Base-by-base conservation (phyloP, 2,888 invertebrate species). In the Ypsolopha sequella region DNA sequence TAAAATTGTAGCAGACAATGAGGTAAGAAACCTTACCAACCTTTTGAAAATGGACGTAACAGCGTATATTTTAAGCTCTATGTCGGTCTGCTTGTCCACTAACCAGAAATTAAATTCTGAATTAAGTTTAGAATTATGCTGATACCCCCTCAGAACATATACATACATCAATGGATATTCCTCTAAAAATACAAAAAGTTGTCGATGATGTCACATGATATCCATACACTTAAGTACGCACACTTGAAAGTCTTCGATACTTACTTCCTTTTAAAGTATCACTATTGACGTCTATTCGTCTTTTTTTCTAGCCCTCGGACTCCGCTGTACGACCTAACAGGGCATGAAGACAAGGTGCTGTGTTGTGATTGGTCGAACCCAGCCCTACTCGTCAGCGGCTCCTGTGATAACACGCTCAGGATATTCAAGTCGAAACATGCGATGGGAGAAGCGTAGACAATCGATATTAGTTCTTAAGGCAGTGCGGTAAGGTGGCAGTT, bases 321-420 rank as follows among this genome's bases (percentile, higher is more conserved):
- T 0, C 95, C 98, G 0, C 84, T 99, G 0, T 99, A 94, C 73
- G 96, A 99, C 72, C 84, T 99, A 61, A 90, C 92, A 51, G 98
- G 98, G 0, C 99, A 99, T 72, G 93, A 95, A 65, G 98, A 97
- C 66, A 97, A 96, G 77, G 94, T 97, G 6, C 86, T 99, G 50
- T 93, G 95, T 72, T 95, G 96, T 60, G 96, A 98, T 80, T 99
- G 99, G 98, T 93, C 96, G 1, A 92, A 95, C 77, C 92, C 94
- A 0, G 88, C 93, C 50, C 89, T 93, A 51, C 91, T 99, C 56
- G 89, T 97, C 54, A 98, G 97, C 54, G 99, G 98, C 36, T 95
- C 96, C 9, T 92, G 95, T 38, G 99, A 99, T 78, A 97, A 97
- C 76, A 93, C 95, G 44, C 89, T 99, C 50, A 92, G 98, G 76